These are phyloP conservation scores for Aphelinus atriplicis DNA, from an alignment of 1,140 invertebrate species.

Conservation along the genomic window DNA sequence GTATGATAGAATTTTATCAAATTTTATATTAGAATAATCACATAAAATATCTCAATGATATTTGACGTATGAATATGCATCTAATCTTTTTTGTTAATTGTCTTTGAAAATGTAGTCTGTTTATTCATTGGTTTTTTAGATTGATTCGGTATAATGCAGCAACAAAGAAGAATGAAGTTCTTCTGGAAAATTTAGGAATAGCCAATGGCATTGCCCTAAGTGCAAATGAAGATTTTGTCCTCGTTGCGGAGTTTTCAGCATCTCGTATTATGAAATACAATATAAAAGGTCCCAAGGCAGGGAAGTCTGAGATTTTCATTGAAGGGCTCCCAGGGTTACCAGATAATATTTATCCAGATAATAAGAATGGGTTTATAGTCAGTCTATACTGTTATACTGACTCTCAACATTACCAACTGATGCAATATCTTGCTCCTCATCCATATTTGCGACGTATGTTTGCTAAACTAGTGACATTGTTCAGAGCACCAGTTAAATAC, in stretches of 20 bases:
- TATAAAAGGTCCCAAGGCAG: slow-evolving; percentile 77
- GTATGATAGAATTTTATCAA: no score
- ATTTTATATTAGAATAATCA: slow-evolving; percentile 26
- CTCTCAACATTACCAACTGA: slow-evolving; percentile 63
- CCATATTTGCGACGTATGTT: slow-evolving; percentile 72
- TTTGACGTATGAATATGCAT: background rate
- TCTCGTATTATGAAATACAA: slow-evolving; percentile 74
- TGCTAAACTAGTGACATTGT: slow-evolving; percentile 63
- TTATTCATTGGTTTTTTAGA: slow-evolving; percentile 64
- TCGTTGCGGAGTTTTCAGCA: slow-evolving; percentile 74
- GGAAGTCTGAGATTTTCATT: slow-evolving; percentile 76
- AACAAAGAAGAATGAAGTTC: slow-evolving; percentile 72
- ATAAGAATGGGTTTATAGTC: slow-evolving; percentile 75
- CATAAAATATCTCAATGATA: slow-evolving; percentile 47
- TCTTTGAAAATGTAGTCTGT: background rate
- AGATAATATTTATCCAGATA: slow-evolving; percentile 79
- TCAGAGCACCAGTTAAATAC: slow-evolving; percentile 70
- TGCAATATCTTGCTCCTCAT: slow-evolving; percentile 66
- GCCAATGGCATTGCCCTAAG: slow-evolving; percentile 83
- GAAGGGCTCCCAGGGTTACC: slow-evolving; percentile 81
- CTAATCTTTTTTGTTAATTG: background rate
- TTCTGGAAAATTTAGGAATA: slow-evolving; percentile 78
- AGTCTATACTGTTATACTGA: slow-evolving; percentile 68
- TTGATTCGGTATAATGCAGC: slow-evolving; percentile 73
- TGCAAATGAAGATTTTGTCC: slow-evolving; percentile 76